A percentile compares a stretch with the other conserved stretches of the same genome.
Evolutionary conservation across 1,140 invertebrate species (phyloP).

Genomic region (Aphaenogaster rudis): DNA sequence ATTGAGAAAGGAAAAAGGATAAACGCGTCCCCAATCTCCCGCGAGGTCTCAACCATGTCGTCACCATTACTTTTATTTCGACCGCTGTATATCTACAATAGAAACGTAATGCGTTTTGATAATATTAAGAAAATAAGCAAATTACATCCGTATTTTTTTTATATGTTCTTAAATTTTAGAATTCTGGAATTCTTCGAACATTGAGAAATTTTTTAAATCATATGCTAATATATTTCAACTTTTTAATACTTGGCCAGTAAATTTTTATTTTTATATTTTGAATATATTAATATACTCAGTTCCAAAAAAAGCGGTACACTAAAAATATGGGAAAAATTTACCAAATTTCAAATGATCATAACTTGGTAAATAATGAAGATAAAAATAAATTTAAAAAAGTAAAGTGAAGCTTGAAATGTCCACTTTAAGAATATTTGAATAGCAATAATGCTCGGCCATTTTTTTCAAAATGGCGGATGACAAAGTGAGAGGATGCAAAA

Average conservation of each 20-base stretch:
- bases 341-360: no score
- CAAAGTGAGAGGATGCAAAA: no score
- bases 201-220: background rate
- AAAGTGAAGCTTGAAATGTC: no score
- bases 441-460: no score
- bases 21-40: background rate
- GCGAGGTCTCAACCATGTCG: conserved; percentile 15
- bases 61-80: conserved; percentile 24
- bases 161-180: background rate
- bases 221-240: background rate
- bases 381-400: no score
- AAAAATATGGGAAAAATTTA: no score
- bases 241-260: background rate
- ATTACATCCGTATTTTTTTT: background rate
- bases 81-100: background rate
- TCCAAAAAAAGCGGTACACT: no score
- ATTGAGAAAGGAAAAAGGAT: conserved; percentile 50
- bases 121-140: background rate
- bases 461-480: no score
- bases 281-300: background rate
- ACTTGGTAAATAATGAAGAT: no score
- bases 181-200: background rate
- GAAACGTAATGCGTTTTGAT: background rate
- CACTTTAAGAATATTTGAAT: no score
- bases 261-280: background rate